phyloP scores from a whole-genome alignment of 2,113 vertebrate genomes.

The Chinchilla lanigera region DNA sequence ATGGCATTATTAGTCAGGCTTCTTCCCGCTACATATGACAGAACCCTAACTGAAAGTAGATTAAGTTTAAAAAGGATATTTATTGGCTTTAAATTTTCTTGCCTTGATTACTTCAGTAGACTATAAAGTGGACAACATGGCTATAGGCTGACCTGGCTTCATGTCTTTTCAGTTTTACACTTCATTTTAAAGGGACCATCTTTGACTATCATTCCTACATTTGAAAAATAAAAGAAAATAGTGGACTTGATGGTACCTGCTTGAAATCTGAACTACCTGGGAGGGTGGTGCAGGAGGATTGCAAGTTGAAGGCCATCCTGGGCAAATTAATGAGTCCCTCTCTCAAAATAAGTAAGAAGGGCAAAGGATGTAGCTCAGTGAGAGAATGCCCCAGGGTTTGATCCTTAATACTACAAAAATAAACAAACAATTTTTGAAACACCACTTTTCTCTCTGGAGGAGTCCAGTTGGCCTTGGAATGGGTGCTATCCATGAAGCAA shows the following conservation, averaged over 20 bases:
- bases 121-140: background rate
- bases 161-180: background rate
- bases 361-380: background rate
- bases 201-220: background rate
- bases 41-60: background rate
- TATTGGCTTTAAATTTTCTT: background rate
- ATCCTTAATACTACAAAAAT: background rate
- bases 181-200: conserved; percentile 24
- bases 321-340: background rate
- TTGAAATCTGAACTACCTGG: background rate
- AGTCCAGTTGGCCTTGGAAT: background rate
- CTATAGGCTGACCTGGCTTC: background rate
- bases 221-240: background rate
- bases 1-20: background rate
- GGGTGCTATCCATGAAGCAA: background rate
- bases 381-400: background rate
- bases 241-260: background rate
- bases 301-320: background rate
- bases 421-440: background rate
- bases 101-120: background rate
- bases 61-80: background rate
- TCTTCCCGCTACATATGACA: background rate
- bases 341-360: background rate
- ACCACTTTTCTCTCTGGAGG: background rate
- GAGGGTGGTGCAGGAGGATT: background rate